These are phyloP conservation scores for Arizona elegans DNA, from an alignment of 2,113 vertebrate genomes.

Conservation along the genomic window DNA sequence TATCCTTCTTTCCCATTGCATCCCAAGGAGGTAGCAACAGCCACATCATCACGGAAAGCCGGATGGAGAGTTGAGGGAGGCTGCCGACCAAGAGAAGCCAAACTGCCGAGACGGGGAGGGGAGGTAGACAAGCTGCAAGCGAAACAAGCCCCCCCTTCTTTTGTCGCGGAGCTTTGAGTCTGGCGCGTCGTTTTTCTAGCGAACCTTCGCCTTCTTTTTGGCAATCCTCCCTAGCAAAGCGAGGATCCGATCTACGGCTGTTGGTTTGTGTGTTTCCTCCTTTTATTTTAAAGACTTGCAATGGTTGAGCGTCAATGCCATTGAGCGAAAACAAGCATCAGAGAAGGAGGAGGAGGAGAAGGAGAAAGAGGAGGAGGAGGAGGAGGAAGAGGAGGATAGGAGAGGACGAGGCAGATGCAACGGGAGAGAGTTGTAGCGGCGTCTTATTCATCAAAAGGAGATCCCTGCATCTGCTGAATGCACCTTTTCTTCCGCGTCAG, in stretches of 20 bases:
- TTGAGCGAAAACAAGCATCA: conserved; percentile 61
- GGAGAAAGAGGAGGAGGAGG: conserved; percentile 51
- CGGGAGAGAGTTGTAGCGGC: conserved; percentile 52
- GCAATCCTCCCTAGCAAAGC: neutral
- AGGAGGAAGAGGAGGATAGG: conserved; percentile 46
- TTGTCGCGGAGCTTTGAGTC: neutral
- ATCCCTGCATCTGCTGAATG: conserved; percentile 56
- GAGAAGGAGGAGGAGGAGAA: conserved; percentile 41
- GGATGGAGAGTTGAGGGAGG: conserved; percentile 53
- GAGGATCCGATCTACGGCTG: neutral
- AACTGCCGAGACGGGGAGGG: conserved; percentile 44
- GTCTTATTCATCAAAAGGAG: conserved; percentile 58
- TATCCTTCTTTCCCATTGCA: conserved; percentile 60
- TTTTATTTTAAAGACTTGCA: conserved; percentile 24
- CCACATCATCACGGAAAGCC: conserved; percentile 62
- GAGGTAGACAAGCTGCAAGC: conserved; percentile 35
- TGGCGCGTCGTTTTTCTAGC: conserved; percentile 56
- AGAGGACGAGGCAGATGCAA: conserved; percentile 15
- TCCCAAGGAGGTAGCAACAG: conserved; percentile 66
- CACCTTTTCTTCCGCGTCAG: conserved; percentile 52
- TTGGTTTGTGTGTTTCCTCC: neutral
- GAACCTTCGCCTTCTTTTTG: conserved; percentile 19
- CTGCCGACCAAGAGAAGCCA: conserved; percentile 53
- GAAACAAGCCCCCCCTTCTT: conserved; percentile 50
- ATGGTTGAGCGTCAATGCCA: conserved; percentile 69